Evolutionary conservation across 2,888 invertebrate species (phyloP).

Genomic region (Atherix ibis): DNA sequence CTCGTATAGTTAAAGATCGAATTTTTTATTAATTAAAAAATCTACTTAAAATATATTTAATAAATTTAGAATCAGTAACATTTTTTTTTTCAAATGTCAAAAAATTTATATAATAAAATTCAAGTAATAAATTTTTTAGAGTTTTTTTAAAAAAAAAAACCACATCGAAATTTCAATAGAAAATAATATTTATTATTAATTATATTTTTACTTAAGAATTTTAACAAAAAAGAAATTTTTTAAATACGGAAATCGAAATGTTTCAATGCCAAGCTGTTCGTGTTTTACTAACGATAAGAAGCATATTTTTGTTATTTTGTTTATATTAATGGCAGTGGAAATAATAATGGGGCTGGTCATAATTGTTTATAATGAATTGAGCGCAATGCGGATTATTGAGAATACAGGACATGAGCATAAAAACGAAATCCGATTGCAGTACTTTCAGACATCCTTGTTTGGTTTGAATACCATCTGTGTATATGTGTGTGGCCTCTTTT

Average conservation of each 20-base stretch:
- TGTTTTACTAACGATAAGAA: too few species aligned
- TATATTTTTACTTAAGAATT: neutral
- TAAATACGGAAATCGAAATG: constrained; percentile 8
- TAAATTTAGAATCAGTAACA: too few species aligned
- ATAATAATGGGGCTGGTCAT: constrained; percentile 6
- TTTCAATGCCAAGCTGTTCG: constrained; percentile 10
- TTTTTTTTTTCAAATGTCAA: too few species aligned
- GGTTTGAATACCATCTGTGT: constrained; percentile 8
- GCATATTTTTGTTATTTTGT: constrained; percentile 4
- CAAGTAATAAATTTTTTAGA: too few species aligned
- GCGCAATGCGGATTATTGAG: constrained; percentile 6
- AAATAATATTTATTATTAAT: neutral
- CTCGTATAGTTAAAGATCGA: too few species aligned
- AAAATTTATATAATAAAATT: too few species aligned
- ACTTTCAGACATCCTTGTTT: constrained; percentile 9
- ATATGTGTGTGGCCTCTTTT: constrained; percentile 8
- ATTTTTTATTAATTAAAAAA: too few species aligned
- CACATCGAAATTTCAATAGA: constrained; percentile 1
- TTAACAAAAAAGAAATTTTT: constrained; percentile 4
- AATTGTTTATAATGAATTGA: constrained; percentile 6
- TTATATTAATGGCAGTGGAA: constrained; percentile 7
- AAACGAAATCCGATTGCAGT: constrained; percentile 6
- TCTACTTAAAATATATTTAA: too few species aligned
- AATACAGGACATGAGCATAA: constrained; percentile 7
- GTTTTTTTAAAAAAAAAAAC: too few species aligned